Evolutionary conservation across 1,140 invertebrate genomes (phyloP).

Genomic region (Trichogramma pretiosum): DNA sequence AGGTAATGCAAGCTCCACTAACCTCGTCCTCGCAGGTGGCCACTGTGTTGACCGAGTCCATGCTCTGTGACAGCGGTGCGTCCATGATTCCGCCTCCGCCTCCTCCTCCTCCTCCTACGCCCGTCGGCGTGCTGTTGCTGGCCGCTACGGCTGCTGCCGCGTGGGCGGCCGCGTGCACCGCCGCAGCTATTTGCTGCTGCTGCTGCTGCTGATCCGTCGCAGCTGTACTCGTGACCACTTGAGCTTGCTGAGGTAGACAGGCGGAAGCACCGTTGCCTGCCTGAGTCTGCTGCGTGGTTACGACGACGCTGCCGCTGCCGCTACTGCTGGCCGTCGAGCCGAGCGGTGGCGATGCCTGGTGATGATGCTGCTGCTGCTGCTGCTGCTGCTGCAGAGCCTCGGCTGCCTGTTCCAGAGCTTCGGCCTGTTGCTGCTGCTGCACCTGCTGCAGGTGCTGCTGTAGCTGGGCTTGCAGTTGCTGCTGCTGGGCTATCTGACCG

Average conservation of each 20-base stretch:
- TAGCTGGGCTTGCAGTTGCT: neutral
- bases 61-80: constrained; percentile 69
- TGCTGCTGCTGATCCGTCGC: neutral
- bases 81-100: constrained; percentile 43
- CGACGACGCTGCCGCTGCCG: neutral
- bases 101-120: neutral
- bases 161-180: no score
- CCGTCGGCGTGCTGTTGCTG: constrained; percentile 32
- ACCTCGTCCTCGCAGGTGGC: constrained; percentile 86
- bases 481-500: neutral
- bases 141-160: constrained; percentile 13
- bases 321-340: neutral
- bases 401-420: no score
- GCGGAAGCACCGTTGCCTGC: neutral
- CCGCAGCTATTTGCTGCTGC: no score
- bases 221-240: neutral
- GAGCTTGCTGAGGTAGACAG: neutral
- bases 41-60: constrained; percentile 82
- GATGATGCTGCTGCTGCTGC: neutral
- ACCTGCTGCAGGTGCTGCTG: constrained; percentile 3
- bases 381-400: neutral
- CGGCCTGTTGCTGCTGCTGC: constrained; percentile 6
- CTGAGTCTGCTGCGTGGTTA: neutral
- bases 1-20: no score
- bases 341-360: neutral